Conservation (phyloP, 2,113 vertebrate genomes). For the Macaca nemestrina region DNA sequence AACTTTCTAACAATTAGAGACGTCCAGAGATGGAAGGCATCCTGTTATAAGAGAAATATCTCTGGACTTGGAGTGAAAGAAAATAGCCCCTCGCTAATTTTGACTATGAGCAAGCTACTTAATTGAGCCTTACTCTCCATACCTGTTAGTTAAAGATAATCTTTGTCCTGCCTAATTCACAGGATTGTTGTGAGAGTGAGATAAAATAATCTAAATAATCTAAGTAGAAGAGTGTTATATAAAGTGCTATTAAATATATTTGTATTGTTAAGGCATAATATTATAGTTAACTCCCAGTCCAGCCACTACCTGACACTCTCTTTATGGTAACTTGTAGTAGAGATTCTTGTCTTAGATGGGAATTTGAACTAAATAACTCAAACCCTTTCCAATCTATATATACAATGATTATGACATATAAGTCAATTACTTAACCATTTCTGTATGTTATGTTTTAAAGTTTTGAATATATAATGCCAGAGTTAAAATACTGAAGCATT, state of each 20-base stretch:
- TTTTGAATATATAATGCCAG: not conserved
- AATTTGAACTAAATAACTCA: conserved; percentile 42
- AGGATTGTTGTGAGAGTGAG: not conserved
- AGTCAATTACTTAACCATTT: not conserved
- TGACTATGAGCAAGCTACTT: not conserved
- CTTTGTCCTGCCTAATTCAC: not conserved
- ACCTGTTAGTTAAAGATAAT: conserved; percentile 30
- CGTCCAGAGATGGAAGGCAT: not conserved
- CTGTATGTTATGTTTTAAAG: not conserved
- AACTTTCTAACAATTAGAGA: not conserved
- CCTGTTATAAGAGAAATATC: not conserved
- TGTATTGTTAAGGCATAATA: not conserved
- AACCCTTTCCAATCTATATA: not conserved
- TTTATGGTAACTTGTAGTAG: not conserved
- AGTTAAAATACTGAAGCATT: conserved; percentile 28
- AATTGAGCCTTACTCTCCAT: not conserved
- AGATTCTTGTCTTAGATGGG: conserved; percentile 6
- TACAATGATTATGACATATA: not conserved
- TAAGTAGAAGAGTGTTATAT: not conserved
- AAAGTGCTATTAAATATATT: not conserved
- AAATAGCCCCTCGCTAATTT: conserved; percentile 25
- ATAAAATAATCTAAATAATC: conserved; percentile 39
- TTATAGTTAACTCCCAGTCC: not conserved
- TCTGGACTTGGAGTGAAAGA: not conserved
- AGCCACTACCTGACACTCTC: not conserved